Evolutionary conservation across 1,140 invertebrate species (phyloP).

Genomic region (Euura saliciscinereae): DNA sequence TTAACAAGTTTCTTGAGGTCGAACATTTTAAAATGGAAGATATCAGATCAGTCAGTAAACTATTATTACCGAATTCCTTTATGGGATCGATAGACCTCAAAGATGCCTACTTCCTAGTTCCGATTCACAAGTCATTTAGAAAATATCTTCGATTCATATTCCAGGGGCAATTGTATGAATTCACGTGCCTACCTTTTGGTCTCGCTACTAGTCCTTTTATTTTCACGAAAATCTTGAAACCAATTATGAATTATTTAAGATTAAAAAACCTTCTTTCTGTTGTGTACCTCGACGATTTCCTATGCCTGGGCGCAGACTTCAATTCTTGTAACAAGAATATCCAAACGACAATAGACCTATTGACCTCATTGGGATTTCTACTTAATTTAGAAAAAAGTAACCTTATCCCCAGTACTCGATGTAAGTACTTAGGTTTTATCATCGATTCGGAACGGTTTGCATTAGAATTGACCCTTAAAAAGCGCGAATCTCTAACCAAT

Average conservation of each 20-base stretch:
- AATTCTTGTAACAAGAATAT: constrained; percentile 25
- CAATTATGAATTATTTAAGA: constrained; percentile 15
- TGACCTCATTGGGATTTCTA: constrained; percentile 17
- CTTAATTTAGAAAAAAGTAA: constrained; percentile 18
- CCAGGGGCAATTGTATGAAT: constrained; percentile 20
- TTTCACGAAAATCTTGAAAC: constrained; percentile 27
- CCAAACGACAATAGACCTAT: neutral
- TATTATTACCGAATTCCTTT: constrained; percentile 16
- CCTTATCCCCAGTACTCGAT: constrained; percentile 11
- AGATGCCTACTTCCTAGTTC: constrained; percentile 25
- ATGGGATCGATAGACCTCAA: constrained; percentile 22
- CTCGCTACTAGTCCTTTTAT: constrained; percentile 4
- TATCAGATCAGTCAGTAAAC: constrained; percentile 18
- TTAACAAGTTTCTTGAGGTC: constrained; percentile 23
- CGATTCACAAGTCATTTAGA: constrained; percentile 16
- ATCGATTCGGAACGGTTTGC: neutral
- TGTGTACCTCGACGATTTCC: constrained; percentile 24
- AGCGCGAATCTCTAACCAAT: neutral
- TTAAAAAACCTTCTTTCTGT: constrained; percentile 4
- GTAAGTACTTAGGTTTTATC: constrained; percentile 24
- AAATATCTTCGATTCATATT: constrained; percentile 25
- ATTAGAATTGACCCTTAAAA: constrained; percentile 11
- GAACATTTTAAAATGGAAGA: constrained; percentile 29
- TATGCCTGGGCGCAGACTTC: constrained; percentile 25
- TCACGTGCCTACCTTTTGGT: constrained; percentile 20